Evolutionary conservation across 2,888 invertebrate genomes (phyloP).

Genomic region (Zygogramma bicolorata): DNA sequence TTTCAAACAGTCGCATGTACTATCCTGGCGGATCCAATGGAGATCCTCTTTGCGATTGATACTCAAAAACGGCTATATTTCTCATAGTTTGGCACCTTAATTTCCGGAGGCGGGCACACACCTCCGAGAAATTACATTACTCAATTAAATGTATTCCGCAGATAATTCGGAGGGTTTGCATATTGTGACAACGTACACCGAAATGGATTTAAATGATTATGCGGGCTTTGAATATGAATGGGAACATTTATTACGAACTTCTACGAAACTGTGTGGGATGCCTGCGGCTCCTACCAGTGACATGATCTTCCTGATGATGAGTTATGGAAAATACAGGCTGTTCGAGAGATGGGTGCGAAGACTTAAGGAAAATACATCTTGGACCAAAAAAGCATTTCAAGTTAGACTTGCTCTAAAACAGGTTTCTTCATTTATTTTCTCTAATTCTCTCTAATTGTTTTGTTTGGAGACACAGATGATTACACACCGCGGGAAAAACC

Average conservation of each 20-base stretch:
- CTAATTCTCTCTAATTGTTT: too few species aligned
- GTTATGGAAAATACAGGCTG: too few species aligned
- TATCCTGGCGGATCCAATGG: neutral
- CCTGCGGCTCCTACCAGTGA: neutral
- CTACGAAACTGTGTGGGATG: neutral
- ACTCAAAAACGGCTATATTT: neutral
- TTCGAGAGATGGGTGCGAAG: too few species aligned
- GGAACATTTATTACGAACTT: neutral
- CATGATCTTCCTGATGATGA: neutral
- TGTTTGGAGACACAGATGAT: too few species aligned
- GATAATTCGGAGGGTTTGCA: conserved; percentile 33
- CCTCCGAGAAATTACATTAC: conserved; percentile 33
- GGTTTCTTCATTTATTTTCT: too few species aligned
- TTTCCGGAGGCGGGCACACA: conserved; percentile 24
- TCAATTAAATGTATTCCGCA: conserved; percentile 35
- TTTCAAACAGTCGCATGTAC: neutral
- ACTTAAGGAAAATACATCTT: too few species aligned
- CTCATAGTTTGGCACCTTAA: conserved; percentile 37
- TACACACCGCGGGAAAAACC: too few species aligned
- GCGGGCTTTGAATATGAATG: conserved; percentile 22
- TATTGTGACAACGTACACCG: conserved; percentile 23
- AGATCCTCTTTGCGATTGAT: conserved; percentile 9
- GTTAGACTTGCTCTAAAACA: too few species aligned
- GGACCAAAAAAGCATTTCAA: too few species aligned
- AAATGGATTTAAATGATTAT: conserved; percentile 31